Conservation (phyloP, 1,140 invertebrate species). For the Rhagoletis zephyria region DNA sequence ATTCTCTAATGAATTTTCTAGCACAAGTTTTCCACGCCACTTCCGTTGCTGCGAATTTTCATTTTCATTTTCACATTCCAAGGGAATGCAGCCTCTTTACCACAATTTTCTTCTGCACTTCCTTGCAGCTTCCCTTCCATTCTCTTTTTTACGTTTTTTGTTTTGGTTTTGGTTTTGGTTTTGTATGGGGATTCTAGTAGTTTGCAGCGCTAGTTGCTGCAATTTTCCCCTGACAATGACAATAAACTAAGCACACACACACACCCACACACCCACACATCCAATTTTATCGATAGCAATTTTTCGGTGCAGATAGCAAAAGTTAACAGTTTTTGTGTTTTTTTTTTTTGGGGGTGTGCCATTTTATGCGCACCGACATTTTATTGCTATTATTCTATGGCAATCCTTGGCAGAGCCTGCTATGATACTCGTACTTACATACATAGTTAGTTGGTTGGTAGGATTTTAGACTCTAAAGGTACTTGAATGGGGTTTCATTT, state of each 20-base stretch:
- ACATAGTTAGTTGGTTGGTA: not conserved
- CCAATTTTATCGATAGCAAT: constrained; percentile 32
- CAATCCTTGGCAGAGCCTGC: not conserved
- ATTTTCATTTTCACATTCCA: constrained; percentile 11
- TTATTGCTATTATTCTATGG: constrained; percentile 17
- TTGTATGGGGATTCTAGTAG: not conserved
- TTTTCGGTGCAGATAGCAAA: not conserved
- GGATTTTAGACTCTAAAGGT: not conserved
- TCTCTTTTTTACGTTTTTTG: too few relatives aligned
- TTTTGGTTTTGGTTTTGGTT: not conserved
- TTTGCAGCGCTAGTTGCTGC: not conserved
- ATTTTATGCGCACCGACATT: not conserved
- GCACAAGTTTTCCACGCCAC: constrained; percentile 31
- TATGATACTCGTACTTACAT: too few relatives aligned
- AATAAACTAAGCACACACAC: constrained; percentile 1
- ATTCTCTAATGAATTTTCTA: constrained; percentile 51
- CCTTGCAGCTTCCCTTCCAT: not conserved
- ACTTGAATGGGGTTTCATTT: not conserved
- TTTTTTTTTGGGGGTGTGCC: not conserved
- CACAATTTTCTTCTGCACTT: constrained; percentile 1
- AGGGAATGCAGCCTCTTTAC: constrained; percentile 1
- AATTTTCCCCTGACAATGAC: not conserved
- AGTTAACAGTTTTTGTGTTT: not conserved
- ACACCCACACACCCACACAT: not conserved
- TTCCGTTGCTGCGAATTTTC: constrained; percentile 30